Conservation (phyloP, 1,140 invertebrate genomes). For the Bathynomus jamesi region DNA sequence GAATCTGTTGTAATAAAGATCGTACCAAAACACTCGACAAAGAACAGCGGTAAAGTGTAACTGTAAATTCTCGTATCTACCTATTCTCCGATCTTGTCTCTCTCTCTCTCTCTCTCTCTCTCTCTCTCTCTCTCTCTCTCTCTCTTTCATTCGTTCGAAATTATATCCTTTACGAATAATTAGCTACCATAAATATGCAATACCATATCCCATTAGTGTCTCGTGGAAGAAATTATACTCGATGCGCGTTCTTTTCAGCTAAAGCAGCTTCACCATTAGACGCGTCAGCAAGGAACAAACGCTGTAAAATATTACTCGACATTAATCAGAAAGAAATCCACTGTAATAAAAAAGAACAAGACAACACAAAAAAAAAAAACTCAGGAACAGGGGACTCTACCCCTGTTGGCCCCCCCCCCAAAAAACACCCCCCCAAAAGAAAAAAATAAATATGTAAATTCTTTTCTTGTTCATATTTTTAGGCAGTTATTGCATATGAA, state of each 20-base stretch:
- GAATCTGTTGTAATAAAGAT: too few relatives aligned
- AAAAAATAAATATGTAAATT: background rate
- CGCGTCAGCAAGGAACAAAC: background rate
- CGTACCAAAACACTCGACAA: too few relatives aligned
- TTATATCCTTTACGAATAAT: background rate
- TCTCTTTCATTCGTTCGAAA: background rate
- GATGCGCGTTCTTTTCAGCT: background rate
- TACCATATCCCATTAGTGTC: background rate
- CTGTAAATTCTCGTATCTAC: background rate
- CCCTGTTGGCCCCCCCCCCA: background rate
- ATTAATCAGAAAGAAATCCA: constrained; percentile 1
- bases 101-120: background rate
- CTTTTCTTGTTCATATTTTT: background rate
- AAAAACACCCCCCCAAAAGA: background rate
- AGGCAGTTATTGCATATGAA: background rate
- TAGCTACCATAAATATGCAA: constrained; percentile 1
- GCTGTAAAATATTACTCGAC: background rate
- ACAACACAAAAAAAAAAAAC: background rate
- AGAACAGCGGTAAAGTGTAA: background rate
- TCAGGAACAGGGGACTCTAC: background rate
- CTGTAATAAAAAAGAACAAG: background rate
- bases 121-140: background rate
- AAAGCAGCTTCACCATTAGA: background rate
- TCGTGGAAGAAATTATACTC: background rate
- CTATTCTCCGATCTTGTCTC: background rate